Evolutionary conservation across 2,113 vertebrate genomes (phyloP).

Genomic region (Megaceryle maxima): DNA sequence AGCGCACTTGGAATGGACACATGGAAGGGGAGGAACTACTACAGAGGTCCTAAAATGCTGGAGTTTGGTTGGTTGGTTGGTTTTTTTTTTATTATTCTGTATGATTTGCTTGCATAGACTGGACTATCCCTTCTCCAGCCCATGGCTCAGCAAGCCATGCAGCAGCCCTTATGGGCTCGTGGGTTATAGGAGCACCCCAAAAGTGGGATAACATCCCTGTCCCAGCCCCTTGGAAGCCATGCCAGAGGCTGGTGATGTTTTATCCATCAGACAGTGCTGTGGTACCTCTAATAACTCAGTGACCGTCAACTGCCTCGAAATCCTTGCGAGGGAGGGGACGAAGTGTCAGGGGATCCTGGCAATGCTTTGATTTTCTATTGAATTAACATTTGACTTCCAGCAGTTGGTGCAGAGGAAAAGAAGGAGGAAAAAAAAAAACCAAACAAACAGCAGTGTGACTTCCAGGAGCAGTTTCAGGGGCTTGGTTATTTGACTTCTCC

Average conservation of each 20-base stretch:
- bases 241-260: neutral
- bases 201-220: neutral
- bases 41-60: neutral
- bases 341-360: neutral
- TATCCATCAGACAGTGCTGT: neutral
- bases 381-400: neutral
- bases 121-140: neutral
- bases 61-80: no score
- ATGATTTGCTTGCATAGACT: neutral
- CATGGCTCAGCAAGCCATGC: neutral
- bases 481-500: neutral
- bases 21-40: neutral
- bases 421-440: neutral
- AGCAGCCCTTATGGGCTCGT: neutral
- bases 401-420: neutral
- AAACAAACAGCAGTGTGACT: neutral
- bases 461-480: neutral
- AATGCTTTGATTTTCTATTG: neutral
- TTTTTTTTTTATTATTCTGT: neutral
- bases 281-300: neutral
- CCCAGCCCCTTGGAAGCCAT: neutral
- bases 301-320: fast-evolving
- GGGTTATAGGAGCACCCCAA: neutral
- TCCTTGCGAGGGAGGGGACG: neutral
- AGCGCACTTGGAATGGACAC: no score